A percentile compares a stretch with the other conserved stretches of the same genome.
Evolutionary conservation across 2,797 vertebrate species (phyloP).

Genomic region (Phrynocephalus forsythii): DNA sequence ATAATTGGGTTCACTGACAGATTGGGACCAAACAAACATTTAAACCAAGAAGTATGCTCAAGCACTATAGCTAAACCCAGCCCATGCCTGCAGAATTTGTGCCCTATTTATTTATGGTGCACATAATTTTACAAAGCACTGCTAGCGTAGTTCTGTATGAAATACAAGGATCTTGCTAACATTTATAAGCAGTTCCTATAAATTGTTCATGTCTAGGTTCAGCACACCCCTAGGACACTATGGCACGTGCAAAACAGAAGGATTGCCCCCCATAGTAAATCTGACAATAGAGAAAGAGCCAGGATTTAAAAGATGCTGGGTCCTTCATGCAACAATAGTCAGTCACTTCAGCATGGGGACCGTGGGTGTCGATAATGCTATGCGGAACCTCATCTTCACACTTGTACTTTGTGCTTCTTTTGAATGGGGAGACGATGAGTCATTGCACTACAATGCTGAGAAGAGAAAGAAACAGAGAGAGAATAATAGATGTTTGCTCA

Average conservation of each 20-base stretch:
- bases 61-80: constrained; percentile 8
- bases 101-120: constrained; percentile 67
- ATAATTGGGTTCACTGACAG: constrained; percentile 1
- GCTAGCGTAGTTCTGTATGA: constrained; percentile 45
- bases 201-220: constrained; percentile 44
- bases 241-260: constrained; percentile 39
- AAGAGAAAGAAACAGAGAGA: neutral
- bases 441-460: neutral
- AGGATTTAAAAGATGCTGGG: constrained; percentile 5
- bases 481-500: neutral
- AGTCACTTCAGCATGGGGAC: neutral
- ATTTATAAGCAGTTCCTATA: constrained; percentile 46
- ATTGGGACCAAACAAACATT: neutral
- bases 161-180: constrained; percentile 56
- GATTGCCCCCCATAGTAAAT: constrained; percentile 42
- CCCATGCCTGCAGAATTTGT: constrained; percentile 34
- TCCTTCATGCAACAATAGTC: neutral
- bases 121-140: constrained; percentile 51
- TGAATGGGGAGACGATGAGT: neutral
- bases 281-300: constrained; percentile 26
- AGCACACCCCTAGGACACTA: constrained; percentile 23
- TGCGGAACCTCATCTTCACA: neutral
- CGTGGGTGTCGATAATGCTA: neutral
- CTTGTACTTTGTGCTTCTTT: neutral
- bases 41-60: neutral